Conservation (phyloP, 1,140 invertebrate species). For the Centruroides sculpturatus region DNA sequence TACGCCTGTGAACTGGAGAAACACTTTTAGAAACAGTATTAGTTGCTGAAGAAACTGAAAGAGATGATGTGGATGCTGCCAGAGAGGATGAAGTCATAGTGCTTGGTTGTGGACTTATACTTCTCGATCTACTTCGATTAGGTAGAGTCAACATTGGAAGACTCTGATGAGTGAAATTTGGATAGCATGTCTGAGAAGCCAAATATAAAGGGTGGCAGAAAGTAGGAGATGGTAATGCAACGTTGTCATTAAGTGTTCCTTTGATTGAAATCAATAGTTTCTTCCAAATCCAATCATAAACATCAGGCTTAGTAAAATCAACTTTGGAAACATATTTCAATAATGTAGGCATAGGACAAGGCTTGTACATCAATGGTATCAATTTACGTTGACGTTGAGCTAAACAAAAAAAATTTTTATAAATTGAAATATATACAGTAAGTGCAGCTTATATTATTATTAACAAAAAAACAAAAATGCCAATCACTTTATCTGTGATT, state of each 20-base stretch:
- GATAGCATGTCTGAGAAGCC: neutral
- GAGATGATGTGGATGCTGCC: neutral
- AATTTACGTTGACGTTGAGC: slow-evolving; percentile 19
- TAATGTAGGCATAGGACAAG: slow-evolving; percentile 25
- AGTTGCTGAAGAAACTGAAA: neutral
- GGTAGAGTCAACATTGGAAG: neutral
- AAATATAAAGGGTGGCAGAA: neutral
- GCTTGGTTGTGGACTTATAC: neutral
- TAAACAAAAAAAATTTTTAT: neutral
- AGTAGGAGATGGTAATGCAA: neutral
- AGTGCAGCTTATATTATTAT: no score
- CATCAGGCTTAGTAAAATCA: slow-evolving; percentile 27
- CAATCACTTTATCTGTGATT: no score
- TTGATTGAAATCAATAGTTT: slow-evolving; percentile 25
- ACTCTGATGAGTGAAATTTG: neutral
- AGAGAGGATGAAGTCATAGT: neutral
- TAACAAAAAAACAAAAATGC: no score
- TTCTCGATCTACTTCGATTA: neutral
- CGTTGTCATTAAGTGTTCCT: slow-evolving; percentile 6
- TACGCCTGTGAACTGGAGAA: neutral
- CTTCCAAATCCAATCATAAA: slow-evolving; percentile 29
- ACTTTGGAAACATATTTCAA: slow-evolving; percentile 27
- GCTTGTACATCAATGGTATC: slow-evolving; percentile 27
- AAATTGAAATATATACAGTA: no score
- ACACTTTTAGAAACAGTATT: neutral